Evolutionary conservation across 2,888 invertebrate genomes (phyloP).

Genomic region (Axea sp.): DNA sequence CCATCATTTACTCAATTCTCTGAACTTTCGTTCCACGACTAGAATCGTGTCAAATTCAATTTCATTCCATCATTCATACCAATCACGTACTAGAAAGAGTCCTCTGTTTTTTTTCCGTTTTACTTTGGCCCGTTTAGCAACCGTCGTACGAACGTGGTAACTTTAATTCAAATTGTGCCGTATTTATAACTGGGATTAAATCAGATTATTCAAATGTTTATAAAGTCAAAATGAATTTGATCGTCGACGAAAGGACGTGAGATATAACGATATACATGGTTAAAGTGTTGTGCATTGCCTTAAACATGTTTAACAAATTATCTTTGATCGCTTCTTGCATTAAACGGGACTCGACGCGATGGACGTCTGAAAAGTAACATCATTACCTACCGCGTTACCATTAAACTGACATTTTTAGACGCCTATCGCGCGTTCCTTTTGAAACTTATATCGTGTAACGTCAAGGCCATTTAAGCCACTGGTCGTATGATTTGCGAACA

Average conservation of each 20-base stretch:
- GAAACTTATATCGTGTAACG: conserved; percentile 11
- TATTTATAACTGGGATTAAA: conserved; percentile 1
- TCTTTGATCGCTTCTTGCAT: no score
- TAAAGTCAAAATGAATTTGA: conserved; percentile 2
- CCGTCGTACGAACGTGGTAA: neutral
- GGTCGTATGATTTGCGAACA: conserved; percentile 59
- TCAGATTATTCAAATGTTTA: neutral
- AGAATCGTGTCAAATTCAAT: neutral
- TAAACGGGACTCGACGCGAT: neutral
- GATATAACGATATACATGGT: no score
- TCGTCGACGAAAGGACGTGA: no score
- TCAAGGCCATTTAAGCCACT: neutral
- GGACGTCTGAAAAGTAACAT: conserved; percentile 11
- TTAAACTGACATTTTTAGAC: no score
- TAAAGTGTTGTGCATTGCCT: no score
- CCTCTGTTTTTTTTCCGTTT: neutral
- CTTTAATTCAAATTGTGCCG: neutral
- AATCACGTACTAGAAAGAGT: conserved; percentile 14
- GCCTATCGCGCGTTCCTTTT: conserved; percentile 5
- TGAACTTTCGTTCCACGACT: neutral
- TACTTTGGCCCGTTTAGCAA: conserved; percentile 4
- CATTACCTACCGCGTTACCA: neutral
- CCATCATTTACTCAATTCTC: neutral
- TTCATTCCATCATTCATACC: neutral
- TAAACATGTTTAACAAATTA: no score